Base-by-base conservation (phyloP, 2,797 vertebrate genomes). In the Hippopotamyrus pictus region DNA sequence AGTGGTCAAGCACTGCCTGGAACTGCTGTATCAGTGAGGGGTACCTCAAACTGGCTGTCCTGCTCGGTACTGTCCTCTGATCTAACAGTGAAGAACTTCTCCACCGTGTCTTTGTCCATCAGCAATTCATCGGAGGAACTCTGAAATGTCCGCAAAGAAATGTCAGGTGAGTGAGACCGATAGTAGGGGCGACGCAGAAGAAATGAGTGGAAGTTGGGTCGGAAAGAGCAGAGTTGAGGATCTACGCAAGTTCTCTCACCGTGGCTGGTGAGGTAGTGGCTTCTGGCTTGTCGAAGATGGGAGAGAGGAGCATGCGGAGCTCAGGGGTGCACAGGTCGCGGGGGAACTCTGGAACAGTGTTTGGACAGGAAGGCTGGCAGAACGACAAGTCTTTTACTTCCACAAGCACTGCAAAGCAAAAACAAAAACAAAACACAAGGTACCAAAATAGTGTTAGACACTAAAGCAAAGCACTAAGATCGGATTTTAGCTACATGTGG, bases 261-360 rank as follows among this genome's bases (percentile, higher is more conserved):
- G 41, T 33, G 1, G 88, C 50, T 5, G 90, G 62, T 9, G 86
- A 87, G 29, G 89, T 59, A 19, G 84, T 33, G 2, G 54, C 62
- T 29, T 91, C 91, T 0, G 90, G 90, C 0, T 86, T 76, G 89
- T 96, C 95, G 33, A 98, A 96, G 92, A 98, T 97, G 88, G 97
- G 97, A 0, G 94, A 94, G 51, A 98, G 96, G 48, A 97, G 96
- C 41, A 94, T 94, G 17, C 93, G 94, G 17, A 97, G 96, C 85
- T 96, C 95, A 0, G 96, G 97, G 6, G 95, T 96, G 90, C 97
- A 97, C 90, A 97, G 94, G 1, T 97, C 95, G 85, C 96, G 94
- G n/a, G 97, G 97, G 88, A 94, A 89, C 90, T 94, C 92, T 53
- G 94, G 94, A 90, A 96, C 1, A 0, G 87, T 73, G 94, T 90